These are phyloP conservation scores for Scolopax rusticola DNA, from an alignment of 2,797 vertebrate species.

Conservation along the genomic window DNA sequence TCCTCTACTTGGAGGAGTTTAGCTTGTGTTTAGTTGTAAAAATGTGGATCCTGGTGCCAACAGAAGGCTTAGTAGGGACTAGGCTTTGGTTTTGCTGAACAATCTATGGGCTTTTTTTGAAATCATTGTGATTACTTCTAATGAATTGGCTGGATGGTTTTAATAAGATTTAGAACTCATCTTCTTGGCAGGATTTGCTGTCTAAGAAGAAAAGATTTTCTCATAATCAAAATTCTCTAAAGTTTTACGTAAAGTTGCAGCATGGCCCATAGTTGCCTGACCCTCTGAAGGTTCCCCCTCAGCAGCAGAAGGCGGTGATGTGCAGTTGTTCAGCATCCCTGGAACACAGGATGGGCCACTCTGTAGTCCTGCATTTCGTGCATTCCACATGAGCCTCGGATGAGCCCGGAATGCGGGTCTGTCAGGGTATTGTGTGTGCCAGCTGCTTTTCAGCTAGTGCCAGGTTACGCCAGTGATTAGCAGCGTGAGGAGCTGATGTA, in stretches of 20 bases:
- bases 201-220: background rate
- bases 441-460: background rate
- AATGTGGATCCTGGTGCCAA: background rate
- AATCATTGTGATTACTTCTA: background rate
- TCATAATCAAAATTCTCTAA: background rate
- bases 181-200: background rate
- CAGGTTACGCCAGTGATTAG: background rate
- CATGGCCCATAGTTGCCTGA: background rate
- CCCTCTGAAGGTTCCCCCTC: background rate
- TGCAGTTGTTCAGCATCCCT: background rate
- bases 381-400: background rate
- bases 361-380: background rate
- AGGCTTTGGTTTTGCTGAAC: background rate
- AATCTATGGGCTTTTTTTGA: background rate
- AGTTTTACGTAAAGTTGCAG: background rate
- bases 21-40: background rate
- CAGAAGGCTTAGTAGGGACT: background rate
- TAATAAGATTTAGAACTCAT: background rate
- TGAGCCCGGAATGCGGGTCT: slow-evolving; percentile 11
- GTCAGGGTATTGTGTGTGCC: background rate
- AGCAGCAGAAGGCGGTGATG: background rate
- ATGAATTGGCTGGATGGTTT: background rate
- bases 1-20: background rate
- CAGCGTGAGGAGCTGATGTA: background rate
- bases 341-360: background rate